Evolutionary conservation across 2,888 invertebrate genomes (phyloP), one percentile per base, ranked within the genome.

Genomic region (Drosophila meridiana): DNA sequence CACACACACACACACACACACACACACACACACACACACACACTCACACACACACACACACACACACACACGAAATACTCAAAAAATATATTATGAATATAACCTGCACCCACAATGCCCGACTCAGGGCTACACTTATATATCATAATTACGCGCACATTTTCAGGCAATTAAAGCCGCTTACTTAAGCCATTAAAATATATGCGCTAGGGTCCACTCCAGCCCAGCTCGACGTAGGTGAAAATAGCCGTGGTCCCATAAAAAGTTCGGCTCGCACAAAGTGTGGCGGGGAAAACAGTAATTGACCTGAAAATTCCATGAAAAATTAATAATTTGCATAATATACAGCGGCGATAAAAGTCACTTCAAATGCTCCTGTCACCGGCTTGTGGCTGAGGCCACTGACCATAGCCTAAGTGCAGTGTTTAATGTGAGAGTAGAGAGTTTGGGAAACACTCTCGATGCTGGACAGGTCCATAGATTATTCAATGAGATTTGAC

Each of bases 301-400:
- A 90, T 91, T 91, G 87, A 79, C 82, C 82, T 87, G 82, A 87
- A 90, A 91, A 83, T 92, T 91, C 87, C 80, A 75, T 82, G 91
- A 82, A 91, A 91, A 88, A 84, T 90, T 80, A 83, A 86, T 87
- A 87, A 91, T 92, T 91, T 91, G 90, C 92, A 91, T 91, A 90
- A 75, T 45, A 55, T 45, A 38, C 32, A 55, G 32, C 42, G 30
- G 7, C 57, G 26, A 57, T 68, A 55, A 55, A 67, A 30, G 65
- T 57, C 40, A 50, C 73, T 38, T 34, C 42, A 63, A 69, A 36
- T 62, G 45, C 42, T 48, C 65, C 61, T 71, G 57, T 71, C 67
- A 62, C 67, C 52, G 40, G 26, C 32, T 45, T 61, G 26, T 50
- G 61, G 9, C 50, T n/a, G 30, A 53, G 66, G 42, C 53, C 45